Percentiles rank a stretch among this genome's conserved stretches.
Conservation (phyloP, 2,888 invertebrate genomes). For the Nasonia oneida region DNA sequence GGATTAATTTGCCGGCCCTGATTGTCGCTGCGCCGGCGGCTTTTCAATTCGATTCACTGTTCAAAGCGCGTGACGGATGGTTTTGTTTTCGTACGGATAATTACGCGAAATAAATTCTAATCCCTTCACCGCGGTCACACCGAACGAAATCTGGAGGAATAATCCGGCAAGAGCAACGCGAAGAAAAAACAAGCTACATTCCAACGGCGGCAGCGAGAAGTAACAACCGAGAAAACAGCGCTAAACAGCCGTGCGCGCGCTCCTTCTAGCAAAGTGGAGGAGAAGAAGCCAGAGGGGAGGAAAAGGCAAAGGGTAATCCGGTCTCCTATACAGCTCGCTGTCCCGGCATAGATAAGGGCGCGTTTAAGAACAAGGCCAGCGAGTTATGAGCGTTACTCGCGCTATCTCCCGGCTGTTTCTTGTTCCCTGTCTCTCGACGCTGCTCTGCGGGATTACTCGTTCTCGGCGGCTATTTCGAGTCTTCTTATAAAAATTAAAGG, state of each 20-base stretch:
- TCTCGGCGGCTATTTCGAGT: not conserved
- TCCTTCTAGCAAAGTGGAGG: not conserved
- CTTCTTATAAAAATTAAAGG: not conserved
- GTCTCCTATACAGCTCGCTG: constrained; percentile 42
- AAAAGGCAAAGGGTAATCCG: constrained; percentile 46
- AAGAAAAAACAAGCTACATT: constrained; percentile 1
- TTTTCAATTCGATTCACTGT: not conserved
- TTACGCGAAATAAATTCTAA: not conserved
- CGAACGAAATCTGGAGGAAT: not conserved
- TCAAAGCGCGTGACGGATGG: not conserved
- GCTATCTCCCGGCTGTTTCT: not conserved
- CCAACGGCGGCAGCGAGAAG: not conserved
- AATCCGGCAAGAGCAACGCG: constrained; percentile 28
- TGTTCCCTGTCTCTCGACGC: constrained; percentile 1
- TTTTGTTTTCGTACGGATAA: not conserved
- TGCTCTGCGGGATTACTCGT: not conserved
- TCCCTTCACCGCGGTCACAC: not conserved
- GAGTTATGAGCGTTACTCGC: constrained; percentile 53
- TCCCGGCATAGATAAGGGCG: constrained; percentile 56
- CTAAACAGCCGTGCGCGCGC: constrained; percentile 25
- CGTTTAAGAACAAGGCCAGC: constrained; percentile 56
- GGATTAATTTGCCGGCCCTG: constrained; percentile 11
- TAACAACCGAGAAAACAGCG: constrained; percentile 22
- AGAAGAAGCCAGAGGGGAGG: not conserved
- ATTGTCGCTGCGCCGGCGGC: not conserved